Evolutionary conservation across 2,113 vertebrate species (phyloP), one percentile per base, ranked within the genome.

Genomic region (Engraulis encrasicolus): DNA sequence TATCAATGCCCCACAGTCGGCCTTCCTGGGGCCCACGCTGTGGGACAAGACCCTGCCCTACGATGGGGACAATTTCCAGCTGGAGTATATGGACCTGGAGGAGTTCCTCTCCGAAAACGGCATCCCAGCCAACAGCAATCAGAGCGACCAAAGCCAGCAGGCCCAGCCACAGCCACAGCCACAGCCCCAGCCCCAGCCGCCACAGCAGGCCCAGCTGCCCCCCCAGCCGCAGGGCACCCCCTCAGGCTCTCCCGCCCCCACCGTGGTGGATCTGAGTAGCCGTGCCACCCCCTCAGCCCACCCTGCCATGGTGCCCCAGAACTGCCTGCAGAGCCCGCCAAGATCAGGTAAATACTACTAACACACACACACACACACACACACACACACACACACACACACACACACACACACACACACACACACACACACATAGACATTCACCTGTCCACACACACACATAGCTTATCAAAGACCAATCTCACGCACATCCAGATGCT

Each of bases 21-120:
- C 98, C 18, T 99, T 99, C 93, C 93, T 99, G 86, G 98, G 98
- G 0, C 98, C 98, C 19, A 99, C 98, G 23, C 95, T 99, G 85
- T 99, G 98, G 98, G 98, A 99, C 96, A 99, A 99, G 95, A 99
- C 98, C 0, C 95, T 99, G 91, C 96, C 98, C 0, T 99, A 99
- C 2, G 97, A 99, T 23, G 97, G 96, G 58, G 97, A 99, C 92
- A 97, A 95, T 91, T 99, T 99, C 88, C 98, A 99, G 93, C 94
- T 99, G 96, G 98, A 99, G 91, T 99, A 99, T 95, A 99, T 99
- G 98, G 98, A 99, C 94, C 95, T 99, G 96, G 98, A 99, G 94
- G 98, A 99, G 94, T 99, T 99, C 92, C 95, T 99, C 88, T 97
- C 97, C 0, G 98, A 99, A 93, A 99, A 99, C 85, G 97, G 98